Percentiles rank a stretch among this genome's conserved stretches.
Evolutionary conservation across 2,888 invertebrate genomes (phyloP).

Genomic region (Cryptus viduatorius): DNA sequence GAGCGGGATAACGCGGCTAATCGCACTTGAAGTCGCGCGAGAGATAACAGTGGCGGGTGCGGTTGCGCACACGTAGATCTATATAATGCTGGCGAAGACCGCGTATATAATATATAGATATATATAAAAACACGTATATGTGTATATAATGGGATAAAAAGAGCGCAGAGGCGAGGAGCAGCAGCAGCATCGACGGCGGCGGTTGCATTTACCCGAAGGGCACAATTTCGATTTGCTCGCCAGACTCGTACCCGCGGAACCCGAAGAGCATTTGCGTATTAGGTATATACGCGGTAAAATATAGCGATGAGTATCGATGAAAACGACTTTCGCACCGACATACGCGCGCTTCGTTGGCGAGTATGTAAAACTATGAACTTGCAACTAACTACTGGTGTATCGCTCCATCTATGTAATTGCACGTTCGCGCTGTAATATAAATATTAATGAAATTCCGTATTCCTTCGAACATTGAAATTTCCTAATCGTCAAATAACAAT

Average conservation of each 20-base stretch:
- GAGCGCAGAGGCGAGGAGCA: slow-evolving; percentile 29
- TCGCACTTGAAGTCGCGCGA: slow-evolving; percentile 48
- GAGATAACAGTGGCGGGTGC: slow-evolving; percentile 38
- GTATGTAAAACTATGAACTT: not conserved
- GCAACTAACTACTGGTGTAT: not conserved
- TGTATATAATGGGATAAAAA: slow-evolving; percentile 34
- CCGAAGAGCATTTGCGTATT: slow-evolving; percentile 8
- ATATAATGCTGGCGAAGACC: slow-evolving; percentile 8
- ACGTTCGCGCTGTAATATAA: slow-evolving; percentile 1
- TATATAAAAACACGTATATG: not conserved
- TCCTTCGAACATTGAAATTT: slow-evolving; percentile 3
- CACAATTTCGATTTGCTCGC: slow-evolving; percentile 75
- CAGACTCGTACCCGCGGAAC: slow-evolving; percentile 12
- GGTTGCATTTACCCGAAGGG: slow-evolving; percentile 70
- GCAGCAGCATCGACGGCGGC: slow-evolving; percentile 22
- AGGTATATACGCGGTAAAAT: not conserved
- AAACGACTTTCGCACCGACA: slow-evolving; percentile 2
- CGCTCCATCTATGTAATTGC: slow-evolving; percentile 9
- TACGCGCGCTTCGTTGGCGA: not conserved
- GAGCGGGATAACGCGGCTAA: slow-evolving; percentile 53
- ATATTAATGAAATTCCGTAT: slow-evolving; percentile 1
- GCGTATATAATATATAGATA: not conserved
- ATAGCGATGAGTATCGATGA: not conserved
- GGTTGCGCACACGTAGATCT: slow-evolving; percentile 37
- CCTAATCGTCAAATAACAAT: not conserved